These are phyloP conservation scores for Epirrhoe alternata DNA, from an alignment of 2,888 invertebrate species.

Conservation along the genomic window DNA sequence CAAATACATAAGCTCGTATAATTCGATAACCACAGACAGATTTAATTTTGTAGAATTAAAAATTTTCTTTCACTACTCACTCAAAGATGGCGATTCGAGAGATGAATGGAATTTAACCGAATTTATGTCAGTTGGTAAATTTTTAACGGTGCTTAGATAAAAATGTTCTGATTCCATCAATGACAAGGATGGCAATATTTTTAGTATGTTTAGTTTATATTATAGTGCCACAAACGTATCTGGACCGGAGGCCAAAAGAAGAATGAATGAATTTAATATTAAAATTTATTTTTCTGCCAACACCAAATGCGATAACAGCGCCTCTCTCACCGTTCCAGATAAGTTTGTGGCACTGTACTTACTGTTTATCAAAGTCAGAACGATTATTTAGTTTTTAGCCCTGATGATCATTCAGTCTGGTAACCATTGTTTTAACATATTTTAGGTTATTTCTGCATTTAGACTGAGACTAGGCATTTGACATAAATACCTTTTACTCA, in stretches of 20 bases:
- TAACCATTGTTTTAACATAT: slow-evolving; percentile 21
- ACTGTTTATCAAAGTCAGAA: too few species aligned
- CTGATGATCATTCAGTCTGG: not conserved
- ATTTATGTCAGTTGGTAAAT: not conserved
- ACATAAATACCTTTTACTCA: too few species aligned
- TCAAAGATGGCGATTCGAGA: not conserved
- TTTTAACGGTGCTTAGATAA: not conserved
- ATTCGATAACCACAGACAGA: slow-evolving; percentile 84
- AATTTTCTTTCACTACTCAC: slow-evolving; percentile 35
- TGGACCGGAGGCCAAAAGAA: too few species aligned
- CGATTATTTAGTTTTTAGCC: too few species aligned
- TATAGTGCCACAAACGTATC: too few species aligned
- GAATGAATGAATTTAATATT: too few species aligned
- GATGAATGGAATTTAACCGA: slow-evolving; percentile 1
- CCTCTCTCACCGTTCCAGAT: too few species aligned
- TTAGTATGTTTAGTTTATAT: not conserved
- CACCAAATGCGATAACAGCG: too few species aligned
- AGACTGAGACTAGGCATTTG: not conserved
- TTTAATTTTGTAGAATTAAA: slow-evolving; percentile 65
- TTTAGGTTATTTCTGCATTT: slow-evolving; percentile 9
- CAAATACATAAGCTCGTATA: slow-evolving; percentile 76
- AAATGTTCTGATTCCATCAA: not conserved
- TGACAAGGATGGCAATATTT: not conserved
- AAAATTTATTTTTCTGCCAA: too few species aligned
- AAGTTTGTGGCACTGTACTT: too few species aligned